Conservation (phyloP, 2,113 vertebrate species). For the Vombatus ursinus region DNA sequence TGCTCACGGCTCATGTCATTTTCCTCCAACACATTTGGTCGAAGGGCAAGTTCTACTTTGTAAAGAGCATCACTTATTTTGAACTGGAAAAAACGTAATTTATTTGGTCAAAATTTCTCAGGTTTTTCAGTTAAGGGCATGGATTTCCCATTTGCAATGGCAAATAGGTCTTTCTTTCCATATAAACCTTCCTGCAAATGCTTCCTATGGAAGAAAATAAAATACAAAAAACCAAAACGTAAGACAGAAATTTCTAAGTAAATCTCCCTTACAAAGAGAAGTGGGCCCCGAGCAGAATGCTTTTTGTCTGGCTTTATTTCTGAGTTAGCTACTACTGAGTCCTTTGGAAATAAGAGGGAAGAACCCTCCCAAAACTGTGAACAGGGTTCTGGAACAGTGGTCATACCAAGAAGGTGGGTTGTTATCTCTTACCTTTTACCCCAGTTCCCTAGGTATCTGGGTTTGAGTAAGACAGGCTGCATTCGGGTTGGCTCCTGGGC, state of each 20-base stretch:
- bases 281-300: neutral
- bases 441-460: neutral
- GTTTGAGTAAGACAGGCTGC: neutral
- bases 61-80: constrained; percentile 83
- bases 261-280: neutral
- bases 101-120: constrained; percentile 77
- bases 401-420: neutral
- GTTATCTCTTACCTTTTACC: neutral
- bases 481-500: neutral
- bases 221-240: neutral
- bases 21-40: constrained; percentile 83
- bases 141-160: constrained; percentile 57
- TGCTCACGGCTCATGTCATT: constrained; percentile 76
- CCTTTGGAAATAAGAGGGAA: neutral
- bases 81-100: constrained; percentile 83
- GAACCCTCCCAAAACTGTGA: neutral
- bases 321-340: neutral
- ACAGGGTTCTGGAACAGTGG: neutral
- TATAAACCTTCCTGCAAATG: neutral
- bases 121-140: constrained; percentile 70
- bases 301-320: neutral
- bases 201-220: neutral
- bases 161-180: constrained; percentile 25
- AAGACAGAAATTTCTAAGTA: neutral
- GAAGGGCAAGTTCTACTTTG: constrained; percentile 84